phyloP scores from a whole-genome alignment of 2,797 vertebrate genomes.

The Crypturellus tataupa region DNA sequence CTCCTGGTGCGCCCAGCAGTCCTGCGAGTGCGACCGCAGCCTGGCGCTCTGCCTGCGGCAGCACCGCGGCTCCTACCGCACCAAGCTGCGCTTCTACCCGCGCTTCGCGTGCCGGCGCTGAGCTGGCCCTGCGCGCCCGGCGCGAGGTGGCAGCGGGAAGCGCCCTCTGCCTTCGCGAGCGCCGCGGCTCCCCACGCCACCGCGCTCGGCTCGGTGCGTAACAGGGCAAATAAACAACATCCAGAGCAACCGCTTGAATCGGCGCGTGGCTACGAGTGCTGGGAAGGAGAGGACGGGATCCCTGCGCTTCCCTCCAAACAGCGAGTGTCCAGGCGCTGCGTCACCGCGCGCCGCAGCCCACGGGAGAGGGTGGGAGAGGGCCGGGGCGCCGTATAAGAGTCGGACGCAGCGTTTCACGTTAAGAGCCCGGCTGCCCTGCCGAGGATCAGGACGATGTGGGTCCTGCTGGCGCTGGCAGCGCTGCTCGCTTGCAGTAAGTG shows the following conservation, averaged over 20 bases:
- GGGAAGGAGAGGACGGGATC: neutral
- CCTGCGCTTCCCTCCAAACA: neutral
- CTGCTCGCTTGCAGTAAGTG: conserved; percentile 55
- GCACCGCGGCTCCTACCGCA: neutral
- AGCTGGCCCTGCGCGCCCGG: too few species aligned
- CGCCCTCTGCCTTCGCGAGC: too few species aligned
- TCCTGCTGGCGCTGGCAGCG: neutral
- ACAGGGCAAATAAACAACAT: neutral
- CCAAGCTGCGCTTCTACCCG: neutral
- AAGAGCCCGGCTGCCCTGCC: neutral
- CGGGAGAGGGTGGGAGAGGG: neutral
- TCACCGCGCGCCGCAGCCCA: conserved; percentile 5
- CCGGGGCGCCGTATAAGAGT: conserved; percentile 13
- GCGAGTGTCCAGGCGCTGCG: conserved; percentile 1
- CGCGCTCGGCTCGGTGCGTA: accelerated
- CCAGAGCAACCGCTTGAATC: neutral
- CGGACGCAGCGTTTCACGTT: neutral
- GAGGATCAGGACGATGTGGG: conserved; percentile 49
- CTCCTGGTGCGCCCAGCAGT: neutral
- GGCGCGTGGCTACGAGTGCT: neutral
- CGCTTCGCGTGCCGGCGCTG: accelerated
- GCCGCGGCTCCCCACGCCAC: too few species aligned
- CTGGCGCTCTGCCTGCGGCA: conserved; percentile 41
- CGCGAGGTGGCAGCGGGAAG: too few species aligned
- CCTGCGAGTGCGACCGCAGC: conserved; percentile 44